Percentiles rank a stretch among this genome's conserved stretches.
These are phyloP conservation scores for Latrodectus geometricus DNA, from an alignment of 1,140 invertebrate species.

Conservation along the genomic window DNA sequence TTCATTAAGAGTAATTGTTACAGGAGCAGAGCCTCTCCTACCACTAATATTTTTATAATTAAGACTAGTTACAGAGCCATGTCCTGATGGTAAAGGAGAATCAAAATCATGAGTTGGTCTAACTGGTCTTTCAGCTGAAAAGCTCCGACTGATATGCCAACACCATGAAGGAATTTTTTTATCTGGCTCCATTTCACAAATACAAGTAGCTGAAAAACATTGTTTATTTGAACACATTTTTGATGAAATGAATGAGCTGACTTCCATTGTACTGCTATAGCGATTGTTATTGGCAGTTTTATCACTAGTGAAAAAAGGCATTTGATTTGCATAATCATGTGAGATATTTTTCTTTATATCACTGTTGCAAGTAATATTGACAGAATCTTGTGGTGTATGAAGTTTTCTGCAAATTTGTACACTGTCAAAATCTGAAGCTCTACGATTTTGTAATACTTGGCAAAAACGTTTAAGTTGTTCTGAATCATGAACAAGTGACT, in stretches of 20 bases:
- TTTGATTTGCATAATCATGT: conserved; percentile 3
- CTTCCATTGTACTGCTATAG: neutral
- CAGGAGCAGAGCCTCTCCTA: conserved; percentile 62
- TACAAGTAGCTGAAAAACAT: conserved; percentile 18
- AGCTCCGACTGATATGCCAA: conserved; percentile 61
- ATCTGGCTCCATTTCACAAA: conserved; percentile 25
- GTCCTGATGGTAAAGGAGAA: conserved; percentile 39
- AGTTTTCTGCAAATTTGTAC: conserved; percentile 23
- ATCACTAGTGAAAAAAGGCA: conserved; percentile 7
- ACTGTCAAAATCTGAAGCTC: conserved; percentile 51
- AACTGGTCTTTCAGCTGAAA: conserved; percentile 49
- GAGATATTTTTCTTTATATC: conserved; percentile 22
- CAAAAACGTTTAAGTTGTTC: conserved; percentile 36
- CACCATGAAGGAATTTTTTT: conserved; percentile 54
- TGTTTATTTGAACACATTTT: conserved; percentile 46
- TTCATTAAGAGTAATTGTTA: conserved; percentile 20
- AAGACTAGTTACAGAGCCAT: conserved; percentile 31
- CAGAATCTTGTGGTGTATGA: neutral
- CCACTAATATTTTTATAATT: conserved; percentile 3
- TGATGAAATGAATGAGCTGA: conserved; percentile 13
- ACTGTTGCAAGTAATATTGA: conserved; percentile 2
- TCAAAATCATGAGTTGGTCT: conserved; percentile 51
- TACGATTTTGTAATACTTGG: conserved; percentile 30
- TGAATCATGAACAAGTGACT: conserved; percentile 41
- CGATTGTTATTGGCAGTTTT: conserved; percentile 31